Evolutionary conservation across 2,888 invertebrate species (phyloP).

Genomic region (Beris chalybata): DNA sequence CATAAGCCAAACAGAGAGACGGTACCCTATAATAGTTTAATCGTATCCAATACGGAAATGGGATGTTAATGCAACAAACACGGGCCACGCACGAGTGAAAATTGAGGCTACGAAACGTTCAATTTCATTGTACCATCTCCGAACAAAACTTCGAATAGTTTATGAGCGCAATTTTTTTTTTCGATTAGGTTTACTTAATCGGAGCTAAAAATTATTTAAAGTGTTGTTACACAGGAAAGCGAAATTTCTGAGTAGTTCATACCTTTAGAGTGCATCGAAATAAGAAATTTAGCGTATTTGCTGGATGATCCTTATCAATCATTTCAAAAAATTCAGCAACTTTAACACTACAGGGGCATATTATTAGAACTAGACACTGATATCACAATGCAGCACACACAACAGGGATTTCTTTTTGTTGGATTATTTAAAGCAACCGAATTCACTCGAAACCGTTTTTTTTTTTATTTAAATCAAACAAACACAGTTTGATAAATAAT

Average conservation of each 20-base stretch:
- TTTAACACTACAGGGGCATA: no score
- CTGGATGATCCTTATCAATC: conserved; percentile 22
- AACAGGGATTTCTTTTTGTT: no score
- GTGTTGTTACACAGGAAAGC: no score
- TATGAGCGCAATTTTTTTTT: background rate
- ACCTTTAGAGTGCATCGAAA: conserved; percentile 25
- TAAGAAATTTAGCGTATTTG: conserved; percentile 14
- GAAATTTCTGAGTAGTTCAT: background rate
- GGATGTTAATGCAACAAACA: conserved; percentile 32
- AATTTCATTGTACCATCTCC: conserved; percentile 4
- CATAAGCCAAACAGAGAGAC: no score
- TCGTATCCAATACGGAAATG: conserved; percentile 23
- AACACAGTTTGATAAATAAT: no score
- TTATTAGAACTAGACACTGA: no score
- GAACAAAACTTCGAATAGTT: background rate
- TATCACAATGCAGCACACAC: no score
- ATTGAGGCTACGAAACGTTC: conserved; percentile 17
- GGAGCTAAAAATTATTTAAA: background rate
- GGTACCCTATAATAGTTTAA: no score
- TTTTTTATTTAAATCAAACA: no score
- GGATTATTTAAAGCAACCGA: no score
- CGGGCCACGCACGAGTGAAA: conserved; percentile 15
- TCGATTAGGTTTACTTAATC: no score
- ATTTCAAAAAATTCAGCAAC: background rate
- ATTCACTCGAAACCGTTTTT: no score